Conservation (phyloP, 2,113 vertebrate genomes). For the Gobio gobio region DNA sequence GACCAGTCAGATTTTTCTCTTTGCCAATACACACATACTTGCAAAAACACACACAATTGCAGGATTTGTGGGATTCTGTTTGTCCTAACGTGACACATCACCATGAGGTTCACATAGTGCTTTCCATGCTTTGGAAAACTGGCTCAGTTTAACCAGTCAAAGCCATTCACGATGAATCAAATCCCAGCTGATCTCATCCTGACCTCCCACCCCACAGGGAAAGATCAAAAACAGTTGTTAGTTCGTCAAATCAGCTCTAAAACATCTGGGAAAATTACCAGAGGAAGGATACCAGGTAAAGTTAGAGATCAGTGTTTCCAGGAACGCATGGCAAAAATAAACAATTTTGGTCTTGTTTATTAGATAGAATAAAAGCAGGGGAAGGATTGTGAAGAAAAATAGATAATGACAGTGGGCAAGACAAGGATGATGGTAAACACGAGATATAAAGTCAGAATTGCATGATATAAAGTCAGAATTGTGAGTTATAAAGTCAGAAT, state of each 20-base stretch:
- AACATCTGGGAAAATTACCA: slow-evolving; percentile 35
- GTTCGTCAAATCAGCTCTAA: slow-evolving; percentile 15
- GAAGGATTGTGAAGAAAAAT: slow-evolving; percentile 10
- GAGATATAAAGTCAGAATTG: too few species aligned
- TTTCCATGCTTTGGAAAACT: slow-evolving; percentile 48
- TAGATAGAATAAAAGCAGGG: not conserved
- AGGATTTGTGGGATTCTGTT: slow-evolving; percentile 34
- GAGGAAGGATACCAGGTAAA: slow-evolving; percentile 37
- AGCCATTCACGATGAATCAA: slow-evolving; percentile 34
- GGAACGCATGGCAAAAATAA: not conserved
- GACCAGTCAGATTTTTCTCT: slow-evolving; percentile 7
- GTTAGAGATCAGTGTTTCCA: slow-evolving; percentile 39
- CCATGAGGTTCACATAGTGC: slow-evolving; percentile 38
- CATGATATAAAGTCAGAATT: too few species aligned
- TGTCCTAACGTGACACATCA: slow-evolving; percentile 48
- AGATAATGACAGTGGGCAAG: not conserved
- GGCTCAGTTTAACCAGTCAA: slow-evolving; percentile 39
- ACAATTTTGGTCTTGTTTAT: slow-evolving; percentile 33
- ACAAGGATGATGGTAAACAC: not conserved
- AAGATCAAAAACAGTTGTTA: slow-evolving; percentile 31
- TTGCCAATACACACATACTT: slow-evolving; percentile 31
- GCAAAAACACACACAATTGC: slow-evolving; percentile 33
- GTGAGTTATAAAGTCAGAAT: too few species aligned
- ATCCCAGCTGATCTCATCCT: slow-evolving; percentile 45
- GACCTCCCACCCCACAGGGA: slow-evolving; percentile 5